A percentile compares a stretch with the other conserved stretches of the same genome.
phyloP scores from a whole-genome alignment of 2,888 invertebrate species.

The Geophilus truncorum region DNA sequence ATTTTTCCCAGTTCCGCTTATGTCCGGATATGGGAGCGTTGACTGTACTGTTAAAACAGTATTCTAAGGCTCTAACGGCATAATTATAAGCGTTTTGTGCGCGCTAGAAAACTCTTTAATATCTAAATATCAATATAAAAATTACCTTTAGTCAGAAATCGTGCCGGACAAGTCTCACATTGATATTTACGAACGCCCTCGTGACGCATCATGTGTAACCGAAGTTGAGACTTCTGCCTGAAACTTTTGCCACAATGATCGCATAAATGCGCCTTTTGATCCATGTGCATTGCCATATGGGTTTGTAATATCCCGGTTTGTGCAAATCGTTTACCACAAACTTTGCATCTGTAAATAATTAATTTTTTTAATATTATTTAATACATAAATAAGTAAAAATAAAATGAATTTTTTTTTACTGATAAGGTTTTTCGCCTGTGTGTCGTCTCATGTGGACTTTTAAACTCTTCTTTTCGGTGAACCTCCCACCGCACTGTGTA shows the following conservation, averaged over 20 bases:
- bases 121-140: not conserved
- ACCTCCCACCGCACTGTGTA: conserved; percentile 42
- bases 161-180: conserved; percentile 42
- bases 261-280: conserved; percentile 43
- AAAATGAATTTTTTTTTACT: no score
- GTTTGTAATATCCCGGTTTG: conserved; percentile 44
- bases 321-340: conserved; percentile 44
- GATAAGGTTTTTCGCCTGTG: conserved; percentile 49
- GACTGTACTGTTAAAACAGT: no score
- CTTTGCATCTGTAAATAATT: conserved; percentile 42
- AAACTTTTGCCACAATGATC: conserved; percentile 44
- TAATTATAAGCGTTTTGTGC: no score
- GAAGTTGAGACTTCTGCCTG: conserved; percentile 43
- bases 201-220: conserved; percentile 43
- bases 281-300: conserved; percentile 45
- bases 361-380: not conserved
- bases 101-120: no score
- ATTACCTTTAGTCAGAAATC: conserved; percentile 48
- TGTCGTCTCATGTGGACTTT: conserved; percentile 45
- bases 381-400: no score
- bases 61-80: no score
- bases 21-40: no score
- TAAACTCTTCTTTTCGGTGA: conserved; percentile 45
- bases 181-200: conserved; percentile 42
- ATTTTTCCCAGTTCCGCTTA: no score